Evolutionary conservation across 2,888 invertebrate species (phyloP).

Genomic region (Zhuqinia jingwanae): DNA sequence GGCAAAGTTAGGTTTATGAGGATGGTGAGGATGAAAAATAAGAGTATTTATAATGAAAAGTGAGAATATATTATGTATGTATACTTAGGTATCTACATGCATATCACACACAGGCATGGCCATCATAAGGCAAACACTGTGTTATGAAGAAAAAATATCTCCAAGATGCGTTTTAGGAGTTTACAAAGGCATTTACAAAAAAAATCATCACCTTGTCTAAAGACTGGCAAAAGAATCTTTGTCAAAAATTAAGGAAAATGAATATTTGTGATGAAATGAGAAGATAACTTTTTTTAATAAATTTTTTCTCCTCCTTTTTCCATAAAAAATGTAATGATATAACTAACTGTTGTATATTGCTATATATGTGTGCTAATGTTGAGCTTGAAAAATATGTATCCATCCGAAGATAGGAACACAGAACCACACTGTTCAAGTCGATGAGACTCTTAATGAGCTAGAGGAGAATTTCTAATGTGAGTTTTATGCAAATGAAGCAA

Average conservation of each 20-base stretch:
- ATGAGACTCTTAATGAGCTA: slow-evolving; percentile 75
- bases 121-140: background rate
- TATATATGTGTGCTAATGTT: slow-evolving; percentile 22
- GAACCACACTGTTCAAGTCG: slow-evolving; percentile 53
- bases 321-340: too few relatives aligned
- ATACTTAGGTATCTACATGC: too few relatives aligned
- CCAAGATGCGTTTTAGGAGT: background rate
- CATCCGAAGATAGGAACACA: background rate
- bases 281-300: background rate
- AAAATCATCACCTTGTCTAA: slow-evolving; percentile 17
- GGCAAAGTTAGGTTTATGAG: too few relatives aligned
- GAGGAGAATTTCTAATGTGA: slow-evolving; percentile 67
- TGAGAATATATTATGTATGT: too few relatives aligned
- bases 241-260: too few relatives aligned
- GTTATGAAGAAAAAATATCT: slow-evolving; percentile 30
- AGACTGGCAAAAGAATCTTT: background rate
- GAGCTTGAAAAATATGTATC: slow-evolving; percentile 12
- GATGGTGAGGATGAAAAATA: background rate
- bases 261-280: too few relatives aligned
- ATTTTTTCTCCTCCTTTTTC: background rate
- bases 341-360: too few relatives aligned
- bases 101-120: too few relatives aligned
- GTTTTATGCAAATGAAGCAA: slow-evolving; percentile 74
- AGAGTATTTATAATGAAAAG: background rate
- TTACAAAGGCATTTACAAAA: slow-evolving; percentile 39